A percentile compares a stretch with the other conserved stretches of the same genome.
Evolutionary conservation across 1,140 invertebrate genomes (phyloP).

Genomic region (Cherax quadricarinatus): DNA sequence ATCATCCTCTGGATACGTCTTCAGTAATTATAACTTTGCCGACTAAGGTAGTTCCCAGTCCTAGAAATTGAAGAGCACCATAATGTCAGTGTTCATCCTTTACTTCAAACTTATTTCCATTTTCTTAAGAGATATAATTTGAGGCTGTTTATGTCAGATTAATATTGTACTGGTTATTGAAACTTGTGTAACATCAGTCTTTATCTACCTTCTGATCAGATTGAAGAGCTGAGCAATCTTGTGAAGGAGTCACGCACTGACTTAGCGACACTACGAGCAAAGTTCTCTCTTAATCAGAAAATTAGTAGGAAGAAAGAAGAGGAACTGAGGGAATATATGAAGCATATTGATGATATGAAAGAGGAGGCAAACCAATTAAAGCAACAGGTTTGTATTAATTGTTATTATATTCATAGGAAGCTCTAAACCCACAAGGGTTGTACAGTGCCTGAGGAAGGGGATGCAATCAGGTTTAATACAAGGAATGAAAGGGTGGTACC

Average conservation of each 20-base stretch:
- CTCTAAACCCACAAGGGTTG: neutral
- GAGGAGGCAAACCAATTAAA: conserved; percentile 13
- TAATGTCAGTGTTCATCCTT: too few relatives aligned
- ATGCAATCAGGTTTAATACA: too few relatives aligned
- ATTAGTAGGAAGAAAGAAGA: conserved; percentile 36
- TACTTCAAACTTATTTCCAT: too few relatives aligned
- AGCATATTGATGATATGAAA: conserved; percentile 15
- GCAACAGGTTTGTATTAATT: conserved; percentile 6
- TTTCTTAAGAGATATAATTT: too few relatives aligned
- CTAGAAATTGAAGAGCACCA: too few relatives aligned
- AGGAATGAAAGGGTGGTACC: too few relatives aligned
- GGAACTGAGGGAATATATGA: conserved; percentile 9
- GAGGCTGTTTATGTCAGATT: too few relatives aligned
- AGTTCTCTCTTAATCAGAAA: conserved; percentile 31
- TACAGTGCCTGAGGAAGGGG: too few relatives aligned
- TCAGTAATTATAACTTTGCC: too few relatives aligned
- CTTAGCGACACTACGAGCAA: conserved; percentile 17
- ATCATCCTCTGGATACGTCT: too few relatives aligned
- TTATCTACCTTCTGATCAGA: neutral
- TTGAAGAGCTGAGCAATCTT: conserved; percentile 1
- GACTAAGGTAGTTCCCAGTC: too few relatives aligned
- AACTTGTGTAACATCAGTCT: neutral
- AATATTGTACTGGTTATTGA: neutral
- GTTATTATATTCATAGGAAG: neutral
- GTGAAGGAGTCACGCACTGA: conserved; percentile 14